Base-by-base conservation (phyloP, 2,113 vertebrate species). In the Heptranchias perlo region DNA sequence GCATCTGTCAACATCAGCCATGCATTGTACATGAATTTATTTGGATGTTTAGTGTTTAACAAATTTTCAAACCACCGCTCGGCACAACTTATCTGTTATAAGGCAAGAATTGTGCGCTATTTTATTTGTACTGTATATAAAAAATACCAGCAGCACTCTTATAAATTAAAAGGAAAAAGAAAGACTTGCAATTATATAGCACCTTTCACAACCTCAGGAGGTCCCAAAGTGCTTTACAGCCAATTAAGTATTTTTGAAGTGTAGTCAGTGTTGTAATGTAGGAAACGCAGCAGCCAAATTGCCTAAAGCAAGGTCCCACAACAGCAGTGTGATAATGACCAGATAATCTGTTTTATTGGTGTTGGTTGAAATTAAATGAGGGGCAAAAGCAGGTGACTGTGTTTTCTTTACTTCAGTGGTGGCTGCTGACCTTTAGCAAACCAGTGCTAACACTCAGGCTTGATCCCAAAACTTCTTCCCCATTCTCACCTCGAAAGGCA, bases 1-100 rank as follows among this genome's bases (percentile, higher is more conserved):
- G 58, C 58, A 64, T 93, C 89, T 64, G 89, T 93, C 89, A 93
- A 39, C 35, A 6, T 93, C 58, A 39, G n/a, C 35, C 58, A 62
- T 62, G 89, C 35, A 62, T 54, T 58, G 28, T 58, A 52, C 86
- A 28, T 93, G 7, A 58, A 93, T 93, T 93, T 62, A 93, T 64
- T 93, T 93, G 58, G 61, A 93, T 18, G 54, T 93, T 64, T 93
- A 62, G 14, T 62, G 89, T 21, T 93, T 93, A 93, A 62, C n/a
- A 62, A 23, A 62, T 93, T 16, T 62, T 93, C 58, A 93, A 62
- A 21, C 58, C 18, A 61, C 6, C 16, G 13, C 4, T 35, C 58
- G 54, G 62, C 31, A 54, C 54, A 44, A 93, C 5, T 62, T 62
- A 62, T 10, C 18, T 7, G 4, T 39, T 39, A 58, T 92, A 61